These are phyloP conservation scores for Sisor rabdophorus DNA, from an alignment of 2,113 vertebrate species.

Conservation along the genomic window DNA sequence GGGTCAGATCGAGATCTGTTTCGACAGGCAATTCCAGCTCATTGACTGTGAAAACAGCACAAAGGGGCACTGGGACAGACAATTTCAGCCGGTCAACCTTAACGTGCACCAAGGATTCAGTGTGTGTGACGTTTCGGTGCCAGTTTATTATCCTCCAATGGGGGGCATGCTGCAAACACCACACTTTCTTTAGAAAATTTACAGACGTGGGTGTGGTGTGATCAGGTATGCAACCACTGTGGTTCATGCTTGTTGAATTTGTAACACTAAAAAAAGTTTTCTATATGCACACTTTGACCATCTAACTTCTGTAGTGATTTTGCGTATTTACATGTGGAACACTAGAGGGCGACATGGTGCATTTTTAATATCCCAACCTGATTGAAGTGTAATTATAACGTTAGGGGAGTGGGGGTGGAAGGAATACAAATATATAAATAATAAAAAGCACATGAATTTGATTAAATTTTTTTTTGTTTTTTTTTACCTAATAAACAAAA, in stretches of 20 bases:
- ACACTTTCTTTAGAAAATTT: not conserved
- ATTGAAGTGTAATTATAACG: not conserved
- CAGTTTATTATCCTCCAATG: conserved; percentile 51
- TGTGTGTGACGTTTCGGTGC: conserved; percentile 46
- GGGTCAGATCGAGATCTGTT: conserved; percentile 58
- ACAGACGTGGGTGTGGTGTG: not conserved
- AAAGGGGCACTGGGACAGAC: not conserved
- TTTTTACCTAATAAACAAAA: too few relatives aligned
- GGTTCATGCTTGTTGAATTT: not conserved
- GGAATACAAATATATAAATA: too few relatives aligned
- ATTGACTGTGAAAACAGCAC: conserved; percentile 39
- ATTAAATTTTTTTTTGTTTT: too few relatives aligned
- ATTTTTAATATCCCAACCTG: not conserved
- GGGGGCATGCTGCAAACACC: not conserved
- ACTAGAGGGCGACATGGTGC: conserved; percentile 45
- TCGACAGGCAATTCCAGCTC: conserved; percentile 49
- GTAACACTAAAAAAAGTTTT: not conserved
- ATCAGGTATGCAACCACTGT: not conserved
- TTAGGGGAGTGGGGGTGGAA: too few relatives aligned
- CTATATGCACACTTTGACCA: not conserved
- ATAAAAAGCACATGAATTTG: too few relatives aligned
- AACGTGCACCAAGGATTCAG: not conserved
- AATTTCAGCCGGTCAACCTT: not conserved
- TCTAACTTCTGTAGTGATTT: not conserved
- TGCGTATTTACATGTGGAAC: conserved; percentile 29